Percentiles rank a stretch among this genome's conserved stretches.
Evolutionary conservation across 2,888 invertebrate species (phyloP).

Genomic region (Watsonalla binaria): DNA sequence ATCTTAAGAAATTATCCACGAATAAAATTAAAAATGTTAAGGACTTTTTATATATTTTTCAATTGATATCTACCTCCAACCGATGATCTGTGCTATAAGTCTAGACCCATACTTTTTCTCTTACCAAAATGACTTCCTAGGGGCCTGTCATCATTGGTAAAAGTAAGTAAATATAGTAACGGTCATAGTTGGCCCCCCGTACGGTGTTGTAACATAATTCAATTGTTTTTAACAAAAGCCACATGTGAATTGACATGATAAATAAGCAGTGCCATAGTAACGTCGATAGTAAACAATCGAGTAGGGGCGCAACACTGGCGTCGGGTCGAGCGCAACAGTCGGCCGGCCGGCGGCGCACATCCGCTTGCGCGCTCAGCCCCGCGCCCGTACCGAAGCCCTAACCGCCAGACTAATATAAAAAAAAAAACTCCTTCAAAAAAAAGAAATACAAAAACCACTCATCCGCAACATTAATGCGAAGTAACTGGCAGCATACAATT

Average conservation of each 20-base stretch:
- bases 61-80: too few species aligned
- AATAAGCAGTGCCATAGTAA: slow-evolving; percentile 24
- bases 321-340: slow-evolving; percentile 52
- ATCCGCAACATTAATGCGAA: not conserved
- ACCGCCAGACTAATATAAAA: slow-evolving; percentile 15
- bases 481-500: not conserved
- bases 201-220: too few species aligned
- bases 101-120: too few species aligned
- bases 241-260: not conserved
- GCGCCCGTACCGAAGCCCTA: slow-evolving; percentile 49
- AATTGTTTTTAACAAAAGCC: too few species aligned
- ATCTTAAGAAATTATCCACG: too few species aligned
- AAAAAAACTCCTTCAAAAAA: slow-evolving; percentile 15
- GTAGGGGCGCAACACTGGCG: slow-evolving; percentile 51
- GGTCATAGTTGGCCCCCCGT: too few species aligned
- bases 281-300: slow-evolving; percentile 52
- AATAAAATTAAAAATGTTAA: too few species aligned
- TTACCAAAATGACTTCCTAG: too few species aligned
- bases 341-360: slow-evolving; percentile 69
- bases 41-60: too few species aligned
- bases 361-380: slow-evolving; percentile 69
- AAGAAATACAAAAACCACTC: slow-evolving; percentile 8
- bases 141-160: too few species aligned
- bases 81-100: too few species aligned
- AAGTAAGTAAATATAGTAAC: too few species aligned